Evolutionary conservation across 2,888 invertebrate genomes (phyloP), one percentile per base, ranked within the genome.

Genomic region (Eupithecia insigniata): DNA sequence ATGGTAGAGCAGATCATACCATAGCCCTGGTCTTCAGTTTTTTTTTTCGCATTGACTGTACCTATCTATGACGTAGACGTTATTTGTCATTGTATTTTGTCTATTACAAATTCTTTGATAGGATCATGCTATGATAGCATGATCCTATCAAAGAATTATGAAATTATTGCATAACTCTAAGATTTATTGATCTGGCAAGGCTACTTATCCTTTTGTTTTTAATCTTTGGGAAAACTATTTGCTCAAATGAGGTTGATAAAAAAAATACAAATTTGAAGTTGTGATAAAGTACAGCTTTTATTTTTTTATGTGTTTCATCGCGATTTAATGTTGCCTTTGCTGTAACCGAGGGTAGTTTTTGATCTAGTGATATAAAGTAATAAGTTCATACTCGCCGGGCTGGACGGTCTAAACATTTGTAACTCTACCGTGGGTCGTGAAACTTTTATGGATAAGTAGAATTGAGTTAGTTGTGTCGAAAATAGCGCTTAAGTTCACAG

Each of bases 401-500:
- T 7, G 36, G 60, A 12, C 36, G 16, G 36, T 64, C 64, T 26
- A 26, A 28, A n/a, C 22, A 43, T 30, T 61, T 26, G 90, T 89
- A 89, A 88, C 87, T 84, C 85, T 89, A 83, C 89, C 89, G 90
- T 90, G 89, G 90, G 88, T 84, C 85, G 88, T 77, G 76, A 79
- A 92, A 93, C 91, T 92, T 92, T 91, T 90, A 89, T 89, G 84
- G 89, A 91, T 92, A 90, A 92, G 88, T 89, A 88, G 85, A 90
- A 91, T 89, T 80, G 83, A 90, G 91, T 92, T 92, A 89, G 86
- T 84, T 83, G 82, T 85, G 86, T 88, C 87, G 84, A 87, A 90
- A 91, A 91, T 91, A 90, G 87, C 83, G 82, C 86, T 87, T 85
- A 85, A 85, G 85, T 88, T 88, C 81, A 83, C 76, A 81, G 85